Conservation (phyloP, 2,888 invertebrate genomes). For the Sphaeridia pumilis region DNA sequence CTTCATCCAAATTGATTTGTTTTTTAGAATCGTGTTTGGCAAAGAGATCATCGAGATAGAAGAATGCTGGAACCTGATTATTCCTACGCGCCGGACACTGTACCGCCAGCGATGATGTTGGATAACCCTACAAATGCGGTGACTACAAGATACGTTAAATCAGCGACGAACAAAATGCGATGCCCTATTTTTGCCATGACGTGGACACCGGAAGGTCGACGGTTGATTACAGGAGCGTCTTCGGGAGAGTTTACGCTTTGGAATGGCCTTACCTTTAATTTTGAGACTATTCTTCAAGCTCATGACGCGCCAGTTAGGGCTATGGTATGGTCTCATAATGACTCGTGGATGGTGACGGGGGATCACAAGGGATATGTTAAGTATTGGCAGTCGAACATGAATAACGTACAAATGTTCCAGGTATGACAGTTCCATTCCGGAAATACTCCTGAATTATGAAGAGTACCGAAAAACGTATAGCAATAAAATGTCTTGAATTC, state of each 20-base stretch:
- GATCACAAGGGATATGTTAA: slow-evolving; percentile 98
- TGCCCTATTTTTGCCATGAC: slow-evolving; percentile 98
- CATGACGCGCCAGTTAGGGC: slow-evolving; percentile 98
- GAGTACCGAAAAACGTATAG: neutral
- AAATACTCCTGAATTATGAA: neutral
- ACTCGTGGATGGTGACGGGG: slow-evolving; percentile 99
- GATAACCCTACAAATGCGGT: slow-evolving; percentile 96
- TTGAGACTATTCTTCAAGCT: slow-evolving; percentile 99
- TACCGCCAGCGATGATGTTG: slow-evolving; percentile 85
- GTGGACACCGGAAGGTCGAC: slow-evolving; percentile 98
- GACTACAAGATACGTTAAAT: slow-evolving; percentile 75
- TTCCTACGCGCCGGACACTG: slow-evolving; percentile 82
- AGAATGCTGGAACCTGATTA: slow-evolving; percentile 86
- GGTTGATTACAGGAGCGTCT: slow-evolving; percentile 95
- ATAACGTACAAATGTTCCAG: slow-evolving; percentile 99
- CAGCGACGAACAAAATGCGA: slow-evolving; percentile 99
- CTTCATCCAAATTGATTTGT: slow-evolving; percentile 1
- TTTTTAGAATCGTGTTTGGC: slow-evolving; percentile 79
- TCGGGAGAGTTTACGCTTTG: slow-evolving; percentile 99
- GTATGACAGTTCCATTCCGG: slow-evolving; percentile 14
- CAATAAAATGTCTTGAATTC: neutral
- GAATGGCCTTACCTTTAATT: slow-evolving; percentile 99
- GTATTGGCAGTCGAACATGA: slow-evolving; percentile 99
- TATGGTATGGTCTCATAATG: slow-evolving; percentile 99
- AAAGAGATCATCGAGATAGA: slow-evolving; percentile 79